phyloP scores from a whole-genome alignment of 2,113 vertebrate species.

The Phycodurus eques region DNA sequence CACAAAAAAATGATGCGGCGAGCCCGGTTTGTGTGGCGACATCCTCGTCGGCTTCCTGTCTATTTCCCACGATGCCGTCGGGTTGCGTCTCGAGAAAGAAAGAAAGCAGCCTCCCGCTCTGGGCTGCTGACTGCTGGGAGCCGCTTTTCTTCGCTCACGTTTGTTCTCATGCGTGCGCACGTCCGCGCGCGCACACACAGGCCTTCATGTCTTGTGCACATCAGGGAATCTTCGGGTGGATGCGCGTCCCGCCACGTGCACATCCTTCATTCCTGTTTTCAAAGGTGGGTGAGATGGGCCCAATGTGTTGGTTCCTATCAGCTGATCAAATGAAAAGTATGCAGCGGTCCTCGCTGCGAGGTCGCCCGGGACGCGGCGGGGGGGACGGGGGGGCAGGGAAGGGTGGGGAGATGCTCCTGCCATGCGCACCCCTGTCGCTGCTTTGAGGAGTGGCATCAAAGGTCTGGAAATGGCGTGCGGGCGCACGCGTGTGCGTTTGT shows the following conservation, averaged over 20 bases:
- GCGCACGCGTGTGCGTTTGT: slow-evolving; percentile 5
- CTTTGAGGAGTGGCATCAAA: slow-evolving; percentile 72
- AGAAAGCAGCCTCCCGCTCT: no score
- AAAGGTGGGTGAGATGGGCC: slow-evolving; percentile 34
- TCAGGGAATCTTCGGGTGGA: slow-evolving; percentile 41
- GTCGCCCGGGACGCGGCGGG: slow-evolving; percentile 56
- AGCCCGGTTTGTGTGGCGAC: no score
- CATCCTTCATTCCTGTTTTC: slow-evolving; percentile 51
- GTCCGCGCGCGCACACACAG: slow-evolving; percentile 22
- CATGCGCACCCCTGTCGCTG: slow-evolving; percentile 43
- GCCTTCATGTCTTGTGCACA: slow-evolving; percentile 40
- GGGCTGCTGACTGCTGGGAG: slow-evolving; percentile 61
- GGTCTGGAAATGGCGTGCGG: slow-evolving; percentile 60
- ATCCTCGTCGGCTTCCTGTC: no score
- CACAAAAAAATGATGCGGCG: no score
- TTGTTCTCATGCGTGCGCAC: slow-evolving; percentile 36
- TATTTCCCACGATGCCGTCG: no score
- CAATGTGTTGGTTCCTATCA: slow-evolving; percentile 37
- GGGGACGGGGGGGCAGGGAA: slow-evolving; percentile 59
- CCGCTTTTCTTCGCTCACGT: slow-evolving; percentile 39
- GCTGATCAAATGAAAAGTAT: slow-evolving; percentile 66
- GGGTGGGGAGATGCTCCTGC: slow-evolving; percentile 63
- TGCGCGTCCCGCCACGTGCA: slow-evolving; percentile 40
- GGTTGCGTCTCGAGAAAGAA: no score
- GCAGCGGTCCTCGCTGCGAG: slow-evolving; percentile 56